phyloP scores from a whole-genome alignment of 2,888 invertebrate genomes.

The Synergus itoensis region DNA sequence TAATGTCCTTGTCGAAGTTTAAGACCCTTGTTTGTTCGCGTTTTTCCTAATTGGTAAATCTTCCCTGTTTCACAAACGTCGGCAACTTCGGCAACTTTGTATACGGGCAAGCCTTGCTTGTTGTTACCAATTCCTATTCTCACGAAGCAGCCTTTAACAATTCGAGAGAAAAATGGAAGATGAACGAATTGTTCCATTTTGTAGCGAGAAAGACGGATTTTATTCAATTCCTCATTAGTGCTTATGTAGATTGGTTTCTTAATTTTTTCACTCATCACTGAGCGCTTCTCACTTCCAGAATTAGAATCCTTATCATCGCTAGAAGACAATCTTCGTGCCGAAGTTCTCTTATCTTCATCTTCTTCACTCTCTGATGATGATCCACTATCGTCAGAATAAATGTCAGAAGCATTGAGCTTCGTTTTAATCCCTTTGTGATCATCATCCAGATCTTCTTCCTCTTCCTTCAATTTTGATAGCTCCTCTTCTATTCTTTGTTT shows the following conservation, averaged over 20 bases:
- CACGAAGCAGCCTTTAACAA: conserved; percentile 95
- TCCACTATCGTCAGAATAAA: conserved; percentile 93
- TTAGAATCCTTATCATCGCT: conserved; percentile 82
- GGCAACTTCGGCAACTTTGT: conserved; percentile 88
- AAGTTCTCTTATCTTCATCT: conserved; percentile 75
- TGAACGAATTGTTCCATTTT: conserved; percentile 97
- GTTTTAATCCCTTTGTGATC: conserved; percentile 73
- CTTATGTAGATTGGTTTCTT: conserved; percentile 83
- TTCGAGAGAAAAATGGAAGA: conserved; percentile 95
- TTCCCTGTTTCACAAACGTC: conserved; percentile 86
- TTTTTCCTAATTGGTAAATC: conserved; percentile 91
- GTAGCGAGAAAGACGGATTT: conserved; percentile 90
- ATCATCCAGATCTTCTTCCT: conserved; percentile 75
- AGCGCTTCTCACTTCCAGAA: conserved; percentile 80
- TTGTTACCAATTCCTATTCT: conserved; percentile 97
- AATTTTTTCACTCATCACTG: conserved; percentile 77
- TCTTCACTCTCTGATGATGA: conserved; percentile 79
- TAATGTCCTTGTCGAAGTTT: conserved; percentile 90
- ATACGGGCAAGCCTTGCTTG: conserved; percentile 89
- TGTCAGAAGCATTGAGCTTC: conserved; percentile 95
- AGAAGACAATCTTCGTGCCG: conserved; percentile 80
- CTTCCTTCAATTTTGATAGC: conserved; percentile 76
- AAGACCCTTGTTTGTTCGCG: conserved; percentile 95
- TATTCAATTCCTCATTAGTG: conserved; percentile 90
- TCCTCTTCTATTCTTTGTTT: conserved; percentile 78